phyloP scores from a whole-genome alignment of 2,797 vertebrate genomes.

The Micromesistius poutassou region DNA sequence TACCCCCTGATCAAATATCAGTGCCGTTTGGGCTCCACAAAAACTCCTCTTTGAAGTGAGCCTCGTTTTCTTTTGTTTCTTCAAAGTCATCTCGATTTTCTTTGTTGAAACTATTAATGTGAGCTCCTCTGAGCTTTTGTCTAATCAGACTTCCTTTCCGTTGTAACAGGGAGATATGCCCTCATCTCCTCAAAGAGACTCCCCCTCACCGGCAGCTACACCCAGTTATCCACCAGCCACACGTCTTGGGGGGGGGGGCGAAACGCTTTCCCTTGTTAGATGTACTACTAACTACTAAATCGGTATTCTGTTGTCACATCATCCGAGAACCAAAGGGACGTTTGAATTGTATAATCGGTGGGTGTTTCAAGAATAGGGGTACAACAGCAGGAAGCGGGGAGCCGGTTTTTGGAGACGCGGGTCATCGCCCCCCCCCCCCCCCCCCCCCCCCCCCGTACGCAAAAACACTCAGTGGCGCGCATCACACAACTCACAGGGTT shows the following conservation, averaged over 20 bases:
- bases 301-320: background rate
- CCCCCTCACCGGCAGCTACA: background rate
- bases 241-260: no score
- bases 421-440: background rate
- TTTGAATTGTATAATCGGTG: conserved; percentile 2
- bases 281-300: no score
- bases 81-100: background rate
- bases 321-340: background rate
- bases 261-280: no score
- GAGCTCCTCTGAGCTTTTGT: background rate
- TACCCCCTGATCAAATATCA: background rate
- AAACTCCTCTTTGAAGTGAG: background rate
- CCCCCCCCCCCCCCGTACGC: no score
- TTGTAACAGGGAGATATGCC: background rate
- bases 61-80: background rate
- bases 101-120: background rate
- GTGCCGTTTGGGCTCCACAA: background rate
- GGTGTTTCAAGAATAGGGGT: conserved; percentile 8
- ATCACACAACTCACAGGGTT: background rate
- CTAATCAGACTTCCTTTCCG: background rate
- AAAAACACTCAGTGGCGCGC: no score
- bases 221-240: no score
- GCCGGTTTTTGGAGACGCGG: background rate
- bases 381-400: conserved; percentile 23
- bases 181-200: background rate